phyloP scores from a whole-genome alignment of 2,888 invertebrate genomes.

The Epinotia nisella region DNA sequence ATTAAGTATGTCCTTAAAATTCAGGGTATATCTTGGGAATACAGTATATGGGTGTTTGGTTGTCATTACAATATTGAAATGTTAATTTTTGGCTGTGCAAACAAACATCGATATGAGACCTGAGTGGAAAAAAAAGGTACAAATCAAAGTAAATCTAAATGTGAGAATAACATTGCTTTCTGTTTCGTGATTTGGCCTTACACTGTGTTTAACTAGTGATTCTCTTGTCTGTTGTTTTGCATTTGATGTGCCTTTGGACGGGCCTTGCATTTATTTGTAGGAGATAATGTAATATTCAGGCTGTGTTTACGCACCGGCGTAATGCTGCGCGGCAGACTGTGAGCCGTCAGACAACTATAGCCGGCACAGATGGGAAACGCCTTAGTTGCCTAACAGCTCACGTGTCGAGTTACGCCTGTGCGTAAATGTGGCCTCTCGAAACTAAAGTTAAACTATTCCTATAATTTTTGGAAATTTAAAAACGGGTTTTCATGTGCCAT shows the following conservation, averaged over 20 bases:
- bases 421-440: too few species aligned
- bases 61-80: constrained; percentile 47
- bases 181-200: constrained; percentile 27
- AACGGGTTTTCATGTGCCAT: not conserved
- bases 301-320: too few species aligned
- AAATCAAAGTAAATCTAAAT: constrained; percentile 42
- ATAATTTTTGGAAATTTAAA: not conserved
- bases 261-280: not conserved
- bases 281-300: too few species aligned
- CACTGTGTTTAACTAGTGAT: not conserved
- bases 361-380: too few species aligned
- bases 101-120: constrained; percentile 79
- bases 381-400: too few species aligned
- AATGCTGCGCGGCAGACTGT: too few species aligned
- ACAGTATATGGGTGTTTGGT: constrained; percentile 24
- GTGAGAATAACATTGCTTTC: constrained; percentile 42
- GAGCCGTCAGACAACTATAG: too few species aligned
- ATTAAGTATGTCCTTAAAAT: not conserved
- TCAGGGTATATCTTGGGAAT: constrained; percentile 22
- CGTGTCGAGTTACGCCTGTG: too few species aligned
- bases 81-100: constrained; percentile 76
- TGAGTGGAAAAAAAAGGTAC: constrained; percentile 81
- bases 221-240: constrained; percentile 3
- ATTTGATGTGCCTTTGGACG: constrained; percentile 8
- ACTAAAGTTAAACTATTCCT: not conserved